Evolutionary conservation across 1,140 invertebrate species (phyloP), one percentile per base, ranked within the genome.

Genomic region (Hyles vespertilio): DNA sequence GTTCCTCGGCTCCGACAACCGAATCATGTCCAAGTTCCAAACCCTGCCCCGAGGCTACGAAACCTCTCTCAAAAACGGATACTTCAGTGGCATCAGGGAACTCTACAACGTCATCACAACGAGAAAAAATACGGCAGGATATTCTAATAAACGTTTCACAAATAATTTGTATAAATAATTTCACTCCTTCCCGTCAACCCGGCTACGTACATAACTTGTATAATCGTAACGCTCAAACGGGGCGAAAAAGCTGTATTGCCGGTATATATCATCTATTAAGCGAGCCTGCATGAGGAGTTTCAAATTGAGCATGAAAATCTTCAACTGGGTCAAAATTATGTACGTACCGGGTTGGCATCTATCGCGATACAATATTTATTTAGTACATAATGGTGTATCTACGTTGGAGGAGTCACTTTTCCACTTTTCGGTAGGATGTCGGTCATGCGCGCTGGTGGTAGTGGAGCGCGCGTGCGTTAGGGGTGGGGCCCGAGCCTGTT

Each of bases 371-470:
- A 81, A 80, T 87, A 86, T 87, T 89, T 87, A 84, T 85, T 81
- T 87, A 84, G 74, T 84, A 88, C 72, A 86, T 86, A 88, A 84
- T 80, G 75, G 74, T 80, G 70, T 88, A 85, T 84, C 79, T 87
- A 82, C 74, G 71, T 79, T 80, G 83, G 81, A 88, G 85, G 85
- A 88, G 85, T 88, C 85, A 80, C 85, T 88, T 86, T 86, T 86
- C 81, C 74, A 88, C 74, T 85, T 86, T 86, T 81, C 70, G 78
- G 85, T 84, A 85, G 83, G 83, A 86, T 85, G 83, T 88, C 77
- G 81, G 78, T 81, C 85, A 83, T 86, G 85, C 83, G 85, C 83
- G 58, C 36, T 79, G 70, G 69, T 51, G 60, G 62, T 12, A 10
- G 66, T 33, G 53, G 45, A 77, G 56, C 58, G 76, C 83, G 85